phyloP scores from a whole-genome alignment of 2,113 vertebrate species.

The Syngnathoides biaculeatus region DNA sequence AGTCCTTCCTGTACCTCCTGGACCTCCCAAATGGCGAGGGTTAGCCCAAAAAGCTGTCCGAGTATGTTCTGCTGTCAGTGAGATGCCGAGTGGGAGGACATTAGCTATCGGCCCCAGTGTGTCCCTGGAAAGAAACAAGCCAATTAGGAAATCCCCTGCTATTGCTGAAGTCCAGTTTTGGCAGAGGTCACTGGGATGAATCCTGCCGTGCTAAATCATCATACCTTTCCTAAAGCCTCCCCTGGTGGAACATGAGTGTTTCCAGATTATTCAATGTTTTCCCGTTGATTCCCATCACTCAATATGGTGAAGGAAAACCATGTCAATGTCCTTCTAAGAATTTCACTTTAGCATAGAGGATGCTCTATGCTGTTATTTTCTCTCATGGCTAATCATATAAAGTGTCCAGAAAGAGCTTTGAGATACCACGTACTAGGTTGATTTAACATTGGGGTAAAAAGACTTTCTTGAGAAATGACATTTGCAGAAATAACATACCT shows the following conservation, averaged over 20 bases:
- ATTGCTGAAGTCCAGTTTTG: constrained; percentile 73
- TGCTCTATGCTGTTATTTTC: constrained; percentile 37
- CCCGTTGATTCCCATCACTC: constrained; percentile 45
- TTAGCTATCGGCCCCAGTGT: constrained; percentile 67
- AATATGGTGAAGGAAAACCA: constrained; percentile 40
- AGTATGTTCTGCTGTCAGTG: constrained; percentile 62
- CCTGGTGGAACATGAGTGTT: constrained; percentile 52
- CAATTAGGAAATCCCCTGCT: constrained; percentile 73
- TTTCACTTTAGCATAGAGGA: constrained; percentile 31
- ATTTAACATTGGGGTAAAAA: constrained; percentile 64
- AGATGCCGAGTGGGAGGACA: constrained; percentile 66
- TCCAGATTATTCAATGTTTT: constrained; percentile 50
- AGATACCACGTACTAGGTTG: constrained; percentile 61
- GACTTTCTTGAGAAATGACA: constrained; percentile 2
- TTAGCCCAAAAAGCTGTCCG: constrained; percentile 63
- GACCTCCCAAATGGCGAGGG: constrained; percentile 51
- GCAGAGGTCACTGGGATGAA: constrained; percentile 70
- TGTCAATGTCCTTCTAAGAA: constrained; percentile 42
- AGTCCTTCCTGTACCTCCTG: constrained; percentile 32
- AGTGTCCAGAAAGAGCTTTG: constrained; percentile 45
- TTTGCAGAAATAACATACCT: background rate
- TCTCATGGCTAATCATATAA: constrained; percentile 56
- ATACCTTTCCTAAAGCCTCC: constrained; percentile 59
- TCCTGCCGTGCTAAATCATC: constrained; percentile 65
- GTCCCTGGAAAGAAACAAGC: constrained; percentile 75